Percentiles rank a stretch among this genome's conserved stretches.
These are phyloP conservation scores for Brachylomia viminalis DNA, from an alignment of 2,888 invertebrate genomes.

Conservation along the genomic window DNA sequence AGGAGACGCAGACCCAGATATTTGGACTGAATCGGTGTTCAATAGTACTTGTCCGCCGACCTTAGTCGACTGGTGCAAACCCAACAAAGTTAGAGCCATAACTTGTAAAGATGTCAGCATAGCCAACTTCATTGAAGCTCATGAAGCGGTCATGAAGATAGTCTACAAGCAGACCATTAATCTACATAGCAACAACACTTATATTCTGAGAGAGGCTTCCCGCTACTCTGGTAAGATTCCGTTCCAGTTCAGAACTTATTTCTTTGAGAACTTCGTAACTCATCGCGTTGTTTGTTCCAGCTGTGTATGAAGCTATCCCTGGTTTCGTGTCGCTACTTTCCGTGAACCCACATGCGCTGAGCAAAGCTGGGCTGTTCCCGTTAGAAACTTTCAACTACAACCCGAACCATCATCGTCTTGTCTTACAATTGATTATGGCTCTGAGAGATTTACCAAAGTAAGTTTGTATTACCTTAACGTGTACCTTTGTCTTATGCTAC, in stretches of 20 bases:
- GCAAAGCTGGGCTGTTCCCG: constrained; percentile 85
- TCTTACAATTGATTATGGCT: constrained; percentile 89
- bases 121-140: constrained; percentile 88
- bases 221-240: constrained; percentile 85
- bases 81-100: constrained; percentile 84
- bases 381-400: constrained; percentile 84
- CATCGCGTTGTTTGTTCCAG: constrained; percentile 72
- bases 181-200: constrained; percentile 87
- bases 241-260: constrained; percentile 44
- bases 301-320: constrained; percentile 89
- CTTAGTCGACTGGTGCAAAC: constrained; percentile 88
- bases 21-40: constrained; percentile 87
- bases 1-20: constrained; percentile 83
- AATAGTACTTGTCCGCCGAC: constrained; percentile 85
- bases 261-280: constrained; percentile 47
- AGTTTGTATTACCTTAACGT: constrained; percentile 62
- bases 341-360: constrained; percentile 88
- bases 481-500: background rate
- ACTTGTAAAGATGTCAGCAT: constrained; percentile 90
- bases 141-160: constrained; percentile 88
- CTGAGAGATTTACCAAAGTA: constrained; percentile 90
- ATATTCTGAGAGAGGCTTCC: constrained; percentile 85
- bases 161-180: constrained; percentile 86
- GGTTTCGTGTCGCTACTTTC: constrained; percentile 89
- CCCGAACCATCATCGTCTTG: constrained; percentile 85